Conservation (phyloP, 2,113 vertebrate species). For the Tringa solitaria region DNA sequence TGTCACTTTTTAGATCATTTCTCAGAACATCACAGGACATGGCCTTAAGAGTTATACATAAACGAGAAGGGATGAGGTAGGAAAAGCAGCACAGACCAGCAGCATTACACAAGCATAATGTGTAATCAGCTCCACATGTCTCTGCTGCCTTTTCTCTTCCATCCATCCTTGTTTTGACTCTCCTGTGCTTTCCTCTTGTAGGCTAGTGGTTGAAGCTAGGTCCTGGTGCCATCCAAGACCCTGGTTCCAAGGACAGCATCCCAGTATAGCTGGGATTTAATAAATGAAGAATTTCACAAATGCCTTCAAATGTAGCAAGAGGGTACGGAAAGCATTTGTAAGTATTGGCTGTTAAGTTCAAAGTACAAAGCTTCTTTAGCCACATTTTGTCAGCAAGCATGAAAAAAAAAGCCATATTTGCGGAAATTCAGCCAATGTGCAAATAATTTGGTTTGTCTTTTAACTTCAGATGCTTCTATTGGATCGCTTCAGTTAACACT, state of each 20-base stretch:
- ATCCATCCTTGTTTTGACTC: not conserved
- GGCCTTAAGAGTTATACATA: not conserved
- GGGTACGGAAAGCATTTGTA: not conserved
- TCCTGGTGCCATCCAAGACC: not conserved
- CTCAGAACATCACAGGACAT: not conserved
- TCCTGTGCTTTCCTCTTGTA: not conserved
- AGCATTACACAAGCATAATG: not conserved
- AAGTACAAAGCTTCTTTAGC: not conserved
- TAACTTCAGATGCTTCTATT: not conserved
- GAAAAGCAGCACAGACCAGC: not conserved
- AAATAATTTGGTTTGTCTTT: not conserved
- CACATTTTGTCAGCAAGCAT: not conserved
- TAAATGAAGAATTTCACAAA: not conserved
- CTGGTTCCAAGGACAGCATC: not conserved
- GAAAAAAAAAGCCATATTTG: not conserved
- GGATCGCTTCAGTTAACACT: not conserved
- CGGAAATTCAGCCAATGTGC: not conserved
- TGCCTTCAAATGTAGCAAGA: not conserved
- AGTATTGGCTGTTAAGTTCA: not conserved
- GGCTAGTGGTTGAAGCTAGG: not conserved
- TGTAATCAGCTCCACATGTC: not conserved
- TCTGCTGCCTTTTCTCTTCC: not conserved
- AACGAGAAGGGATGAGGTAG: not conserved
- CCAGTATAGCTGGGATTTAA: not conserved
- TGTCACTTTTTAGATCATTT: not conserved